Percentiles rank a stretch among this genome's conserved stretches.
phyloP scores from a whole-genome alignment of 2,888 invertebrate genomes.

The Phyto melanocephala region DNA sequence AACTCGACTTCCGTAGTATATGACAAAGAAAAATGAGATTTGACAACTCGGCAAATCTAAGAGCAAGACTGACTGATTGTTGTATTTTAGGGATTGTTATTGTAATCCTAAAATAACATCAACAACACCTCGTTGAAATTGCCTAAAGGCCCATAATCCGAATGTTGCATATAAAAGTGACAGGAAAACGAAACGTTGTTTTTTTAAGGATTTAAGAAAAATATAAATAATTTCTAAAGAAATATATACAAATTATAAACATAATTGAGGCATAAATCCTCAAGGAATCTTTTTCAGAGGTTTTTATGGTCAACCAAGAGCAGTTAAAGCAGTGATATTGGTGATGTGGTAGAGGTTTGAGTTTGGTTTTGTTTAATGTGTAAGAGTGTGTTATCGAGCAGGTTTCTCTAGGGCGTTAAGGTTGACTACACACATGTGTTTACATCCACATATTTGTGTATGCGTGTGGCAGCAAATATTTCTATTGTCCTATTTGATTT shows the following conservation, averaged over 20 bases:
- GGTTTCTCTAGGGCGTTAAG: slow-evolving; percentile 26
- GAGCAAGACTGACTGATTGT: not conserved
- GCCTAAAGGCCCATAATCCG: slow-evolving; percentile 34
- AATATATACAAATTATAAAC: slow-evolving; percentile 46
- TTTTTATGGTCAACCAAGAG: slow-evolving; percentile 56
- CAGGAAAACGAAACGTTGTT: slow-evolving; percentile 30
- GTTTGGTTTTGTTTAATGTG: not conserved
- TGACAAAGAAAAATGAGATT: slow-evolving; percentile 1
- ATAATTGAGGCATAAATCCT: slow-evolving; percentile 61
- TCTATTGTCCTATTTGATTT: not conserved
- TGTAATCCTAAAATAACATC: slow-evolving; percentile 61
- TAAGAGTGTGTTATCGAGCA: not conserved
- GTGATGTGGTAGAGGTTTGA: not conserved
- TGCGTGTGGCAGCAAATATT: slow-evolving; percentile 29
- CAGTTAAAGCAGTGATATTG: slow-evolving; percentile 11
- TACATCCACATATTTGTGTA: not conserved
- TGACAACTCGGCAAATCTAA: not conserved
- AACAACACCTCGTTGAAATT: slow-evolving; percentile 27
- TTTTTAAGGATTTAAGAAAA: slow-evolving; percentile 38
- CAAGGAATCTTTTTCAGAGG: slow-evolving; percentile 17
- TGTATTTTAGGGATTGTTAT: slow-evolving; percentile 61
- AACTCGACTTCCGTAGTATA: slow-evolving; percentile 53
- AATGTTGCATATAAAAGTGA: slow-evolving; percentile 14
- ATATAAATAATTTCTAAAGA: slow-evolving; percentile 42
- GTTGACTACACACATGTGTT: slow-evolving; percentile 20